phyloP scores from a whole-genome alignment of 37 sponge, comb jelly and placozoan genomes.

The Corticium candelabrum region DNA sequence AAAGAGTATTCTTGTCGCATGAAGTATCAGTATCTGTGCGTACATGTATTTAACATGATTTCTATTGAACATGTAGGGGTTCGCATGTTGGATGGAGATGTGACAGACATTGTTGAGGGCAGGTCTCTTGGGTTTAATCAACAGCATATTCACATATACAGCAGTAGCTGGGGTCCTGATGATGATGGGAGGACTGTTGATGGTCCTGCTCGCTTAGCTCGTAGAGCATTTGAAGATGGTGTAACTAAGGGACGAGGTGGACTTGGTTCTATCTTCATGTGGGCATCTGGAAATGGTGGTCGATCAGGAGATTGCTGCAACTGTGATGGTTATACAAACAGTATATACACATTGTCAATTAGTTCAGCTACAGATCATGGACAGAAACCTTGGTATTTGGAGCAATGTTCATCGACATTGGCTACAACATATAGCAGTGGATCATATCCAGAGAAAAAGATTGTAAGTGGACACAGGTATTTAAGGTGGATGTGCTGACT shows the following conservation, averaged over 20 bases:
- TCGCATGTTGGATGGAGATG: constrained; percentile 94
- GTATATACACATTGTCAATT: constrained; percentile 83
- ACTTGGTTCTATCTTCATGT: constrained; percentile 87
- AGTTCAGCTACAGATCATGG: constrained; percentile 68
- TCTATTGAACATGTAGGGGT: constrained; percentile 43
- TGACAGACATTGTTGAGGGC: constrained; percentile 93
- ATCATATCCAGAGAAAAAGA: background rate
- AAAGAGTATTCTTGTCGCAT: background rate
- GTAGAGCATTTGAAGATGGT: constrained; percentile 64
- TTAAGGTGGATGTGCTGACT: too few species aligned
- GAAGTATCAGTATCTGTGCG: background rate
- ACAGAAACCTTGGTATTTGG: constrained; percentile 87
- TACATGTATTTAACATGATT: background rate
- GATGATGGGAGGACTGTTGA: constrained; percentile 94
- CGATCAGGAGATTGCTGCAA: constrained; percentile 73
- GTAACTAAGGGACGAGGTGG: constrained; percentile 71
- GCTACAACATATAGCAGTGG: constrained; percentile 94
- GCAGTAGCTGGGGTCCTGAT: constrained; percentile 96
- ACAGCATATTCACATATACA: constrained; percentile 92
- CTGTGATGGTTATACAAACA: constrained; percentile 95
- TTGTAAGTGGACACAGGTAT: too few species aligned
- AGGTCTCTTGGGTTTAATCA: constrained; percentile 69
- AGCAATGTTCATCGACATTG: constrained; percentile 84
- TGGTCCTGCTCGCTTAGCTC: constrained; percentile 88
- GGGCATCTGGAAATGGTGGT: constrained; percentile 99